Base-by-base conservation (phyloP, 2,888 invertebrate genomes). In the Stenchaetothrips biformis region DNA sequence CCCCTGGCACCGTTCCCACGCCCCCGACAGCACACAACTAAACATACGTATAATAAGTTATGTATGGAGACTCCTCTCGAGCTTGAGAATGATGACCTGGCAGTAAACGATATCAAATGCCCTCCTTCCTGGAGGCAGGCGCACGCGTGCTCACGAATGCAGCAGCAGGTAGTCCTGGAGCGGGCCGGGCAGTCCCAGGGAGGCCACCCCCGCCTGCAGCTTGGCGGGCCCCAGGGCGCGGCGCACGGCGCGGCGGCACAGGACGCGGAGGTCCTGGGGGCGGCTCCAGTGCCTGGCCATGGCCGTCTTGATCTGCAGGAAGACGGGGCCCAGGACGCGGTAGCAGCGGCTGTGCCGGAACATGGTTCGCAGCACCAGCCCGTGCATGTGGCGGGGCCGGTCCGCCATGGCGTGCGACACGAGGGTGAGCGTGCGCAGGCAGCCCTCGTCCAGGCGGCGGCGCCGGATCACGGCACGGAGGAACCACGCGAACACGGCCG, bases 351-450 rank as follows among this genome's bases (percentile, higher is more conserved):
- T 85, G 81, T 85, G 85, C 27, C 84, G 83, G 82, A 85, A 84
- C 85, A 85, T 85, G 48, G 84, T 85, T 18, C 84, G 83, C 81
- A 85, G 82, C 21, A 85, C 85, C 79, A 84, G 85, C 13, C 83
- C 81, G 80, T 84, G 84, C 85, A 85, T 85, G 13, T 83, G 81
- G 4, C 79, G 80, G 9, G 85, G 85, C 67, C 67, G 80, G 49
- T 84, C 85, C 9, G 84, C 85, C 85, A 85, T 85, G 16, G 83
- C 84, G 81, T 82, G 77, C 3, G 53, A 48, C 77, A 85, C 81
- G 53, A 85, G 79, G 27, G 81, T 79, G 48, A 85, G 80, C 7
- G 85, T 85, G n/a, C 79, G 81, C 6, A 81, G 77, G 62, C 84
- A 84, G 79, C 83, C 82, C 62, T 84, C 85, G 81, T 84, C 85